Conservation (phyloP, 2,113 vertebrate genomes). For the Patagioenas fasciata region DNA sequence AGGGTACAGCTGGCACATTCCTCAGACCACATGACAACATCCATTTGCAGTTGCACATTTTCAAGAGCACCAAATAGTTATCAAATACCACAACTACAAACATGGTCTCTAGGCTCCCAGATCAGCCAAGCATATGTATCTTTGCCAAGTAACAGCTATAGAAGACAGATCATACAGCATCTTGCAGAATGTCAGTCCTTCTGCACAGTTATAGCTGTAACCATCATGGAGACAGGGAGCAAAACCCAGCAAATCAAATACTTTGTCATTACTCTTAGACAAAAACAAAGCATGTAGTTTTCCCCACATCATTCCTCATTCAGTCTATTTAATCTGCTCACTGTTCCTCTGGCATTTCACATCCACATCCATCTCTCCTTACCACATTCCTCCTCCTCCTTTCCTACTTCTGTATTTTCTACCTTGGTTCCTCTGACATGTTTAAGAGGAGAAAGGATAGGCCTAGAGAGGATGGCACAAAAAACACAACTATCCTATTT, state of each 20-base stretch:
- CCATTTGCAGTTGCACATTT: neutral
- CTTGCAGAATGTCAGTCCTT: neutral
- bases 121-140: neutral
- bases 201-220: neutral
- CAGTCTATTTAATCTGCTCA: neutral
- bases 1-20: neutral
- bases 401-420: neutral
- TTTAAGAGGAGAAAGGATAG: neutral
- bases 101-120: neutral
- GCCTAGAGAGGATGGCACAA: neutral
- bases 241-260: neutral
- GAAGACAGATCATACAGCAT: neutral
- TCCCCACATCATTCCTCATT: neutral
- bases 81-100: neutral
- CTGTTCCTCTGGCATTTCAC: neutral
- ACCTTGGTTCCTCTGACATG: neutral
- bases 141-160: rapidly evolving
- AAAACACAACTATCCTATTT: neutral
- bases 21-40: neutral
- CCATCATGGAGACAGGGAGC: neutral
- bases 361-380: neutral
- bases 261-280: neutral
- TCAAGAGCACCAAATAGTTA: neutral
- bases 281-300: neutral
- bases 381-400: neutral